phyloP scores from a whole-genome alignment of 2,113 vertebrate genomes.

The Oryctolagus cuniculus region DNA sequence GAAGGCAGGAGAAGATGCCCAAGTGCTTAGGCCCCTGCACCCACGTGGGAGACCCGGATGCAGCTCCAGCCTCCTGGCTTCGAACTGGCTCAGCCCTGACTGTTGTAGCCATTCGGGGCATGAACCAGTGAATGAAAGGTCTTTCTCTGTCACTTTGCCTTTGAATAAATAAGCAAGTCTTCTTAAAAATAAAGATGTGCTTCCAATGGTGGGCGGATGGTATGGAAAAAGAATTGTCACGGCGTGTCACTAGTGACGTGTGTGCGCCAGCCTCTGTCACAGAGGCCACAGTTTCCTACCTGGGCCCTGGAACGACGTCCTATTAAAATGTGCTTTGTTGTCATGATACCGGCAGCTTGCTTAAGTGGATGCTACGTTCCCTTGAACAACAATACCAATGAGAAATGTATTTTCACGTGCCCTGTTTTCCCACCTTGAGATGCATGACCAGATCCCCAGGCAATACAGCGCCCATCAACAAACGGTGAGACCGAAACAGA shows the following conservation, averaged over 20 bases:
- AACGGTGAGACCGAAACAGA: too few species aligned
- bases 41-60: too few species aligned
- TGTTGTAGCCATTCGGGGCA: too few species aligned
- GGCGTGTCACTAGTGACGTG: background rate
- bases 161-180: too few species aligned
- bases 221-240: background rate
- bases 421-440: background rate
- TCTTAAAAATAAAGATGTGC: background rate
- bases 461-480: too few species aligned
- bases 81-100: too few species aligned
- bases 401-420: background rate
- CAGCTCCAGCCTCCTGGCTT: too few species aligned
- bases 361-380: background rate
- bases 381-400: slow-evolving; percentile 6
- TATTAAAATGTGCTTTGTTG: background rate
- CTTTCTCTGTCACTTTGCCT: too few species aligned
- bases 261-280: fast-evolving
- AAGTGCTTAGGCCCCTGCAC: too few species aligned
- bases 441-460: too few species aligned
- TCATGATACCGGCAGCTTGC: background rate
- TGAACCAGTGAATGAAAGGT: too few species aligned
- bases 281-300: background rate
- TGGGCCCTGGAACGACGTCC: background rate
- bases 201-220: background rate
- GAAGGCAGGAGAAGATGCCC: too few species aligned